phyloP scores from a whole-genome alignment of 2,113 vertebrate species.

The Petrocephalus zakoni region DNA sequence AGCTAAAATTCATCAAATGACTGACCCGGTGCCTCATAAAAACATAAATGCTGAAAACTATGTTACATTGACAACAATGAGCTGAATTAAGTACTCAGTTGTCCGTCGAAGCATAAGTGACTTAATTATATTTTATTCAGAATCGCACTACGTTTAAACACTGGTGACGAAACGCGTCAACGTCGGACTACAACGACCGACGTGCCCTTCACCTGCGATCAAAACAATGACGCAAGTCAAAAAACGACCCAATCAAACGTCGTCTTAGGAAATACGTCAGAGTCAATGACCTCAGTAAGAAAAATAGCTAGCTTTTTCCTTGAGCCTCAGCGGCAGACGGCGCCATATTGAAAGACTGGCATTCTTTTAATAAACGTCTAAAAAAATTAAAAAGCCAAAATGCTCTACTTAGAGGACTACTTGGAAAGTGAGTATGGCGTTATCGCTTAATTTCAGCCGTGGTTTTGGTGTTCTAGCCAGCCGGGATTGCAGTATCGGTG shows the following conservation, averaged over 20 bases:
- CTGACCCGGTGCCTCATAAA: not conserved
- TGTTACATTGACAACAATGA: not conserved
- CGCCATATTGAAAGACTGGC: slow-evolving; percentile 89
- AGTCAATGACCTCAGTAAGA: slow-evolving; percentile 58
- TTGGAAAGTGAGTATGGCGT: slow-evolving; percentile 86
- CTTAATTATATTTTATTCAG: not conserved
- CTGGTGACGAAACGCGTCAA: not conserved
- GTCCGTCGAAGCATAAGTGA: not conserved
- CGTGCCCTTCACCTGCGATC: not conserved
- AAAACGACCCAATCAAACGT: slow-evolving; percentile 54
- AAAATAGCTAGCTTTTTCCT: slow-evolving; percentile 64
- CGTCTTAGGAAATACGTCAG: slow-evolving; percentile 41
- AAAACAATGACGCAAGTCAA: not conserved
- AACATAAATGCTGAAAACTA: not conserved
- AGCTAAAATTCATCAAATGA: not conserved
- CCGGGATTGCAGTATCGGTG: not conserved
- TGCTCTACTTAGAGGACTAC: slow-evolving; percentile 97
- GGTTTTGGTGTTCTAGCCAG: not conserved
- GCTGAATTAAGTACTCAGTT: not conserved
- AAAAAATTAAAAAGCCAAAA: slow-evolving; percentile 53
- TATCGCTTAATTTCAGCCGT: fast-evolving
- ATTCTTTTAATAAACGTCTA: slow-evolving; percentile 41
- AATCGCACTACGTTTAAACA: not conserved
- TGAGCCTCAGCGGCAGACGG: slow-evolving; percentile 68
- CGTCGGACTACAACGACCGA: slow-evolving; percentile 68